These are phyloP conservation scores for Pinna nobilis DNA, from an alignment of 1,140 invertebrate species.

Conservation along the genomic window DNA sequence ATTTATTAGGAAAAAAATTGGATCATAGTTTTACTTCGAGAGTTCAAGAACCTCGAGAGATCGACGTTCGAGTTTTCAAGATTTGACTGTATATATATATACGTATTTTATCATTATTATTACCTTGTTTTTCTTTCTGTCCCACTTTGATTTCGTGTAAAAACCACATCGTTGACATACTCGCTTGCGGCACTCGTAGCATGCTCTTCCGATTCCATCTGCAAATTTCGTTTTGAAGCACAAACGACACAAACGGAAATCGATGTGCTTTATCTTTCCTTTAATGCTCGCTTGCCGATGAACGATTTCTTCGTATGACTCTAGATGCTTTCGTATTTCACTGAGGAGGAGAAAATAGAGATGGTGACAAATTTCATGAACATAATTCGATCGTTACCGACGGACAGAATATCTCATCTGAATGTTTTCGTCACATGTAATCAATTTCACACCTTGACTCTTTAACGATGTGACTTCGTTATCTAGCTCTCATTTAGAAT, in stretches of 20 bases:
- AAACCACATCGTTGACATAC: constrained; percentile 60
- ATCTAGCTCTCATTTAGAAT: too few species aligned
- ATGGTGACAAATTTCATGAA: not conserved
- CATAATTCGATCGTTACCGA: not conserved
- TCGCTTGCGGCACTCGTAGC: constrained; percentile 59
- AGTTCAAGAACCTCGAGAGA: too few species aligned
- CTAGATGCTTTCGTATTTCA: constrained; percentile 30
- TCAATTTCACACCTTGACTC: too few species aligned
- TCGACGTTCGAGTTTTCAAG: too few species aligned
- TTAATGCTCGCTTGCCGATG: constrained; percentile 22
- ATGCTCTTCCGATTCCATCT: constrained; percentile 59
- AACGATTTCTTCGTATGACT: constrained; percentile 23
- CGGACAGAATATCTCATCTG: not conserved
- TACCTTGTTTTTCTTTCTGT: constrained; percentile 49
- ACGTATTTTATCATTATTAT: not conserved
- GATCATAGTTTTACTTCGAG: too few species aligned
- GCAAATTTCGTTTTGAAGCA: constrained; percentile 66
- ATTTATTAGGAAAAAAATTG: too few species aligned
- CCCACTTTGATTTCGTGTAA: constrained; percentile 38
- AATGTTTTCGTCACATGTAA: not conserved
- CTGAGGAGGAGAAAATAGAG: too few species aligned
- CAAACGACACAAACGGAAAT: constrained; percentile 57
- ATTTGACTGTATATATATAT: too few species aligned
- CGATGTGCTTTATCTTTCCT: constrained; percentile 47
- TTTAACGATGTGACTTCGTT: too few species aligned